Evolutionary conservation across 2,113 vertebrate species (phyloP).

Genomic region (Apeltes quadracus): DNA sequence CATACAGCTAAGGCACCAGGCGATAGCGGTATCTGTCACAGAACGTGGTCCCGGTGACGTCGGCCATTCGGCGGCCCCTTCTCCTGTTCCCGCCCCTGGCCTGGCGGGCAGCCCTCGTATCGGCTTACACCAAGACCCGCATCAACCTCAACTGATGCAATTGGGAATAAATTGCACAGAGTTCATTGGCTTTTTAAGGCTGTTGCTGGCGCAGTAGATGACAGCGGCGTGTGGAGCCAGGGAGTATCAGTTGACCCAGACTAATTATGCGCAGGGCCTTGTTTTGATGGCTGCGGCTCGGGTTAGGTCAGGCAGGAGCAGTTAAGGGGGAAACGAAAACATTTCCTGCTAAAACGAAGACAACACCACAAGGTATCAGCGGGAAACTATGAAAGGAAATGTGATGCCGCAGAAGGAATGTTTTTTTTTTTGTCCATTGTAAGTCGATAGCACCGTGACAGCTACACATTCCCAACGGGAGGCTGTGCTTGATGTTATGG

Average conservation of each 20-base stretch:
- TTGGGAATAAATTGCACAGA: slow-evolving; percentile 63
- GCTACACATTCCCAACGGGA: slow-evolving; percentile 47
- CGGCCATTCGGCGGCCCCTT: slow-evolving; percentile 59
- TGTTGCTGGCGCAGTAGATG: slow-evolving; percentile 45
- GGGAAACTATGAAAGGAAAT: slow-evolving; percentile 43
- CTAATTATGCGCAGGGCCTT: slow-evolving; percentile 76
- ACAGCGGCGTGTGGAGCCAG: slow-evolving; percentile 51
- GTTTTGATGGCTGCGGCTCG: slow-evolving; percentile 69
- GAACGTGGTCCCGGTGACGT: slow-evolving; percentile 40
- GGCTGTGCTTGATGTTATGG: slow-evolving; percentile 40
- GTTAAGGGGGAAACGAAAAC: slow-evolving; percentile 59
- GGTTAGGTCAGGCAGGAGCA: slow-evolving; percentile 53
- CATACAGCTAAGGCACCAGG: slow-evolving; percentile 56
- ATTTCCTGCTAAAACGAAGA: slow-evolving; percentile 48
- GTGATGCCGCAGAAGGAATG: slow-evolving; percentile 6
- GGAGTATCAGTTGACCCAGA: slow-evolving; percentile 72
- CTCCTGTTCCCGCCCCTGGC: slow-evolving; percentile 55
- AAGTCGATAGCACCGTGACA: slow-evolving; percentile 16
- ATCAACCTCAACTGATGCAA: slow-evolving; percentile 64
- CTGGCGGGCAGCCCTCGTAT: slow-evolving; percentile 44
- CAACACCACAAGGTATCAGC: slow-evolving; percentile 39
- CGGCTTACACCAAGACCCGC: slow-evolving; percentile 60
- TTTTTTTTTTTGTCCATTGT: neutral
- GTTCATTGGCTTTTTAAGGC: slow-evolving; percentile 70
- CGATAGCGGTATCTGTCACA: slow-evolving; percentile 60